Evolutionary conservation across 1,140 invertebrate genomes (phyloP).

Genomic region (Lucilia cuprina): DNA sequence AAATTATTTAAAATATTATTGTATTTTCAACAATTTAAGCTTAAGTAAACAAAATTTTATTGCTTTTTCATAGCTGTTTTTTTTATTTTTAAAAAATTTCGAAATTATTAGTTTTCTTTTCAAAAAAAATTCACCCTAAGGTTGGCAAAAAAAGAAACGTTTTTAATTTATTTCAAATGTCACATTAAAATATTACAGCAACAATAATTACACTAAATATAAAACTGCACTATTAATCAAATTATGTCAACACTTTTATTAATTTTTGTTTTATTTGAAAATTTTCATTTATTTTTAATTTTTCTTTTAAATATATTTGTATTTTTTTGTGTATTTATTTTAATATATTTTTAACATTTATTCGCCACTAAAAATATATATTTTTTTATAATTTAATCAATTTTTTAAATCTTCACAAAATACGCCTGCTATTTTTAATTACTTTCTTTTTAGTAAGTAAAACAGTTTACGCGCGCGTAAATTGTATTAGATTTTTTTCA

Average conservation of each 20-base stretch:
- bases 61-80: not conserved
- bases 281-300: not conserved
- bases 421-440: not conserved
- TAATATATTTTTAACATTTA: not conserved
- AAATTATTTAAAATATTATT: not conserved
- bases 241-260: constrained; percentile 24
- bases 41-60: constrained; percentile 6
- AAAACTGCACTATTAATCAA: constrained; percentile 27
- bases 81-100: not conserved
- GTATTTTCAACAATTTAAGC: not conserved
- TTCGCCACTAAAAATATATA: not conserved
- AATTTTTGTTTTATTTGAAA: not conserved
- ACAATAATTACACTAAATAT: not conserved
- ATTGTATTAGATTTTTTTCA: not conserved
- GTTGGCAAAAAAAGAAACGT: not conserved
- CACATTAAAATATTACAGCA: not conserved
- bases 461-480: constrained; percentile 18
- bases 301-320: not conserved
- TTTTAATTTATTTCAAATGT: not conserved
- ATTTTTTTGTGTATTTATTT: not conserved
- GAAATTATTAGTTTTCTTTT: not conserved
- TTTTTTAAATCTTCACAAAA: not conserved
- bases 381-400: not conserved
- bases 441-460: not conserved
- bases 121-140: not conserved